Evolutionary conservation across 1,140 invertebrate genomes (phyloP), one percentile per base, ranked within the genome.

Genomic region (Nasonia vitripennis): DNA sequence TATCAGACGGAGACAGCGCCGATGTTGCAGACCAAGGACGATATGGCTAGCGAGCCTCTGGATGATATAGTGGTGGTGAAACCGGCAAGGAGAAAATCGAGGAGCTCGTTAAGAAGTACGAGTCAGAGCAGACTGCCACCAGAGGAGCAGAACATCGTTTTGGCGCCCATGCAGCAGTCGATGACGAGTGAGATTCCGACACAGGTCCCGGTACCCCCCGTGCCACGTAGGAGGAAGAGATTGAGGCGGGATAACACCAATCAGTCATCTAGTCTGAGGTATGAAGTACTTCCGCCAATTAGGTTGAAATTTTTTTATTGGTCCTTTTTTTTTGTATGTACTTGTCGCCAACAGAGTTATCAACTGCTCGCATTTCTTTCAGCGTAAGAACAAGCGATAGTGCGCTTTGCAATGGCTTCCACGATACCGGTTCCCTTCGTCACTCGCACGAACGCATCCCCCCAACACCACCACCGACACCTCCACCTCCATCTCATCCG

Each of bases 61-160:
- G 92, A 93, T 45, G 92, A 93, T 14, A 93, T 93, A 11, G 90
- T 93, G 1, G 88, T 93, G 0, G 89, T 94, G 0, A 94, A 93
- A 78, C 93, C 93, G 0, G 78, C 87, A 0, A 88, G 93, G 10
- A 88, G 92, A 31, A 93, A 93, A 83, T 93, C 92, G 0, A 91
- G 88, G 48, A 85, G 86, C 1, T 89, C 90, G 31, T 68, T 89
- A 14, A 82, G 83, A 4, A 89, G 87, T 74, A 86, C 87, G 12
- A 87, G 85, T 55, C 83, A 87, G 4, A 75, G 3, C 3, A 9
- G 14, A 10, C 17, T 86, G 12, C 74, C 75, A 7, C 2, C 9
- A 9, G 85, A 86, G 3, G 80, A 86, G 5, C 62, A 51, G 5
- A 71, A 78, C 2, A 37, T 41, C 7, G n/a, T 79, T 4, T 10